Percentiles rank a stretch among this genome's conserved stretches.
These are phyloP conservation scores for Geotrupes spiniger DNA, from an alignment of 2,888 invertebrate species.

Conservation along the genomic window DNA sequence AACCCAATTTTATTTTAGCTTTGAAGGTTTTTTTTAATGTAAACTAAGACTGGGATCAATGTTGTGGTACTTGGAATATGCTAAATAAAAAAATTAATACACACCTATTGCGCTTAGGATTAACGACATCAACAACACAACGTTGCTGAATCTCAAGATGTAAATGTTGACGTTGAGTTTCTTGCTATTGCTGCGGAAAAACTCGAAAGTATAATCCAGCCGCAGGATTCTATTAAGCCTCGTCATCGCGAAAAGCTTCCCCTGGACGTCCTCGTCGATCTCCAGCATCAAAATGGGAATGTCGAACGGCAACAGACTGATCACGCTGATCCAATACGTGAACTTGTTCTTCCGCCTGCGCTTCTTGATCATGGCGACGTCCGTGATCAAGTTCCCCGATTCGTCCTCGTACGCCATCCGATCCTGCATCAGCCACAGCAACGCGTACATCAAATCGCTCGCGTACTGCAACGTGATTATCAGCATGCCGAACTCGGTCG, in stretches of 20 bases:
- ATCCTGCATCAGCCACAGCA: constrained; percentile 10
- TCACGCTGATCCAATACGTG: constrained; percentile 7
- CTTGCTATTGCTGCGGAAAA: constrained; percentile 10
- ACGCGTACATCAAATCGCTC: constrained; percentile 13
- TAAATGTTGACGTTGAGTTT: constrained; percentile 16
- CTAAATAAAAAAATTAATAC: constrained; percentile 1
- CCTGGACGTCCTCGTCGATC: not conserved
- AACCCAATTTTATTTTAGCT: no score
- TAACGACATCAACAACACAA: constrained; percentile 13
- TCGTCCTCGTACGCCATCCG: constrained; percentile 17
- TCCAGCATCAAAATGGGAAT: constrained; percentile 9
- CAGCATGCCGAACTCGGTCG: constrained; percentile 4
- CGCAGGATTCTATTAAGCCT: constrained; percentile 15
- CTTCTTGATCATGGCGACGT: constrained; percentile 9
- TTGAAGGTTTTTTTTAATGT: not conserved
- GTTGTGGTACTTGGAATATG: no score
- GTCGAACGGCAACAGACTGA: constrained; percentile 14
- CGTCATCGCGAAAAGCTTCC: not conserved
- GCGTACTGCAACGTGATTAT: constrained; percentile 9
- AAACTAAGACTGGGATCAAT: no score
- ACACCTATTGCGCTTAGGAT: constrained; percentile 1
- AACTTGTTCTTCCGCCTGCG: constrained; percentile 10
- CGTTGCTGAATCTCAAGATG: constrained; percentile 3
- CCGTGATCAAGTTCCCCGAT: constrained; percentile 14
- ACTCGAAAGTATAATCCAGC: constrained; percentile 11